These are phyloP conservation scores for Lepidurus arcticus DNA, from an alignment of 1,140 invertebrate species.

Conservation along the genomic window DNA sequence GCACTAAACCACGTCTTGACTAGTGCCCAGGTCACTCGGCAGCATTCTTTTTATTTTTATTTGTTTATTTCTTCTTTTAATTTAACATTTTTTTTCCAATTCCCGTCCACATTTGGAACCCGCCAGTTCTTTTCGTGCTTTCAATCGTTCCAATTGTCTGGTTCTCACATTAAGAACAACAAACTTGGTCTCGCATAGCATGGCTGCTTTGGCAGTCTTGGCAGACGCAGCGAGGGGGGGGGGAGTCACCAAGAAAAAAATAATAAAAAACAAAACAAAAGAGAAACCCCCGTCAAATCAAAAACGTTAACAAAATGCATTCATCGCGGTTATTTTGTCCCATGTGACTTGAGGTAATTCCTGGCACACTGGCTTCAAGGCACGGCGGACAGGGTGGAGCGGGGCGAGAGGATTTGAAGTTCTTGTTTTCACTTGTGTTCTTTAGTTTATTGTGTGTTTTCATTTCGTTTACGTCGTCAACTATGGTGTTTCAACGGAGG, in stretches of 20 bases:
- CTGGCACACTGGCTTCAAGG: slow-evolving; percentile 20
- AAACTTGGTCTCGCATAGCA: slow-evolving; percentile 7
- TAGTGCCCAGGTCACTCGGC: slow-evolving; percentile 20
- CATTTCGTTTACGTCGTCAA: background rate
- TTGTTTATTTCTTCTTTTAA: background rate
- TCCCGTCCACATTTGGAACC: background rate
- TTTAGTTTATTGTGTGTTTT: background rate
- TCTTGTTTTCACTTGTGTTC: background rate
- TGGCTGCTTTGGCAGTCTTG: slow-evolving; percentile 19
- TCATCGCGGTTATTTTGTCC: slow-evolving; percentile 14
- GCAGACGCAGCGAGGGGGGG: background rate
- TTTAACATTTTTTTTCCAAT: background rate
- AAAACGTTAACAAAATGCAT: background rate
- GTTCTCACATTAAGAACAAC: background rate
- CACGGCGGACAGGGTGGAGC: slow-evolving; percentile 6
- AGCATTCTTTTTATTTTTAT: background rate
- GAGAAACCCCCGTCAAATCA: background rate
- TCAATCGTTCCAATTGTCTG: background rate
- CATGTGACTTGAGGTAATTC: slow-evolving; percentile 21
- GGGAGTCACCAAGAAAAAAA: background rate
- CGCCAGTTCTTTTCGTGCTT: background rate
- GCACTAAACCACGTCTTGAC: slow-evolving; percentile 14
- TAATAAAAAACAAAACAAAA: background rate
- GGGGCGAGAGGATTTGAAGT: background rate
- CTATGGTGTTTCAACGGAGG: too few relatives aligned